Conservation (phyloP, 2,888 invertebrate species). For the Colletes collaris region DNA sequence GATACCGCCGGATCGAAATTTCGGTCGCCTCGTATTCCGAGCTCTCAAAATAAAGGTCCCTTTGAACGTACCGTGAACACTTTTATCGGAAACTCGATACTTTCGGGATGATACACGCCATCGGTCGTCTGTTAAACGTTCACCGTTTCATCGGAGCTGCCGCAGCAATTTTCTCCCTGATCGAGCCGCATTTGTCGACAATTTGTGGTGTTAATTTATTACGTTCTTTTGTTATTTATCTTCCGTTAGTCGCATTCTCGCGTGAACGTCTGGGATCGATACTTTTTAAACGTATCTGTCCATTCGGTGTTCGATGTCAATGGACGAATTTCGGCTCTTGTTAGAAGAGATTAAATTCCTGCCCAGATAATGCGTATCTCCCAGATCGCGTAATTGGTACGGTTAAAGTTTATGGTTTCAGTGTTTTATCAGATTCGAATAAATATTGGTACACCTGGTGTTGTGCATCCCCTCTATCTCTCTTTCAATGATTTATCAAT, state of each 20-base stretch:
- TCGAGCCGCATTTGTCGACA: conserved; percentile 3
- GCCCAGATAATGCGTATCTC: conserved; percentile 19
- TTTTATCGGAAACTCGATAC: conserved; percentile 40
- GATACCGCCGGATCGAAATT: conserved; percentile 21
- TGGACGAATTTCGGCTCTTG: conserved; percentile 6
- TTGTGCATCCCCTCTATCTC: not conserved
- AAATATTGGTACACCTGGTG: conserved; percentile 24
- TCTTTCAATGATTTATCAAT: conserved; percentile 21
- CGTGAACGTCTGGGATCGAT: too few relatives aligned
- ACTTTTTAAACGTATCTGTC: too few relatives aligned
- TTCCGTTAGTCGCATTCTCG: not conserved
- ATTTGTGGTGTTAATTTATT: conserved; percentile 9
- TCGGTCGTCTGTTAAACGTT: conserved; percentile 25
- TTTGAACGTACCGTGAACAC: conserved; percentile 37
- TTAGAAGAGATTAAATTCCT: conserved; percentile 34
- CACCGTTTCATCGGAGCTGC: conserved; percentile 18
- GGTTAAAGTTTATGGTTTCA: conserved; percentile 19
- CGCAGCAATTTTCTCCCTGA: conserved; percentile 9
- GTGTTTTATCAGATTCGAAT: conserved; percentile 42
- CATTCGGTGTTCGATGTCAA: too few relatives aligned
- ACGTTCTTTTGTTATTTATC: not conserved
- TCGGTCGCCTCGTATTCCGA: conserved; percentile 41
- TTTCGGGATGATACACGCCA: conserved; percentile 15
- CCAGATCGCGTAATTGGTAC: conserved; percentile 28
- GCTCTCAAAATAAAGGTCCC: conserved; percentile 19